Percentiles rank a stretch among this genome's conserved stretches.
Evolutionary conservation across 2,888 invertebrate genomes (phyloP).

Genomic region (Tubulanus polymorphus): DNA sequence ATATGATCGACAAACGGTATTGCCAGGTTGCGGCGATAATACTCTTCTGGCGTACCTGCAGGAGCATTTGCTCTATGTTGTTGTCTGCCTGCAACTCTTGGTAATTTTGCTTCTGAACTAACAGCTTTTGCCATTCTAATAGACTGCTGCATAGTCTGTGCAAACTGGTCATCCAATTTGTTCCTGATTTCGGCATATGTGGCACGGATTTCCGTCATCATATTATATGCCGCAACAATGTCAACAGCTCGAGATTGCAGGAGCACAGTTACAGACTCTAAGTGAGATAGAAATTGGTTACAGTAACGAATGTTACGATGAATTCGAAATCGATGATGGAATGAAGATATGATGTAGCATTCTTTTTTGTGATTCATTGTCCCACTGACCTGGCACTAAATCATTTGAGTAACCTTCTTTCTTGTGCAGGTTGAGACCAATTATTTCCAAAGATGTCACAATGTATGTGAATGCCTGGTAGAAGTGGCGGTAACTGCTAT

Average conservation of each 20-base stretch:
- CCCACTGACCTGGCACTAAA: too few relatives aligned
- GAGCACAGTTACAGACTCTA: background rate
- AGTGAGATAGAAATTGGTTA: background rate
- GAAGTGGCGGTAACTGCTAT: constrained; percentile 1
- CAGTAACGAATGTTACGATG: background rate
- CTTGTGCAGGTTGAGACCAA: background rate
- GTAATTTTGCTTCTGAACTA: background rate
- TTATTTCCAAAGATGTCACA: background rate
- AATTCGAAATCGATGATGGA: background rate
- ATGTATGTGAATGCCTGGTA: background rate
- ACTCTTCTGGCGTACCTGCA: background rate
- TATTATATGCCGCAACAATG: background rate
- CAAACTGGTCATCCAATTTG: background rate
- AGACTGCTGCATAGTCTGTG: background rate
- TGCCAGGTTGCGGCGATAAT: background rate
- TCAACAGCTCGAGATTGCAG: background rate
- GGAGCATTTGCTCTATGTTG: background rate
- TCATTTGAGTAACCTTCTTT: background rate
- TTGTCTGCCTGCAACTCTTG: background rate
- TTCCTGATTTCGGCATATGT: background rate
- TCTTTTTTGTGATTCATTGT: too few relatives aligned
- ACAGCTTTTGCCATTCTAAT: background rate
- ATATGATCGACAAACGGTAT: background rate
- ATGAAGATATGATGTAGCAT: background rate
- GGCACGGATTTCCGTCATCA: background rate